A percentile compares a stretch with the other conserved stretches of the same genome.
These are phyloP conservation scores for Cardiocondyla obscurior DNA, from an alignment of 1,140 invertebrate species.

Conservation along the genomic window DNA sequence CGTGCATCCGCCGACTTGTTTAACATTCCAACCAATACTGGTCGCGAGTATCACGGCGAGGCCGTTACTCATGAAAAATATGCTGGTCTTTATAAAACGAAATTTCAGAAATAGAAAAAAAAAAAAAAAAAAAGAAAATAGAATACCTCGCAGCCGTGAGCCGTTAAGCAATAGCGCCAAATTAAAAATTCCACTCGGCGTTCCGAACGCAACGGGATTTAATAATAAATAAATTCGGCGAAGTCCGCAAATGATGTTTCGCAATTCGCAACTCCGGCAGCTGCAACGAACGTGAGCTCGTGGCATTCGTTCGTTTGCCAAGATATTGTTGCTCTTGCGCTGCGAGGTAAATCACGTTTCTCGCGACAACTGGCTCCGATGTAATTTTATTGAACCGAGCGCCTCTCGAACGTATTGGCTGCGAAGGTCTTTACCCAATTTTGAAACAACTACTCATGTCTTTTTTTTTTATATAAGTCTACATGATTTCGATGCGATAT, in stretches of 20 bases:
- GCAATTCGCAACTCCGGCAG: constrained; percentile 33
- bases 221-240: constrained; percentile 55
- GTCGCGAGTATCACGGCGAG: not conserved
- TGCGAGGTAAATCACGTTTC: constrained; percentile 56
- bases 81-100: not conserved
- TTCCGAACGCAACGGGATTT: constrained; percentile 16
- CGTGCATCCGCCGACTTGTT: constrained; percentile 25
- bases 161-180: not conserved
- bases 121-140: too few relatives aligned
- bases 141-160: not conserved
- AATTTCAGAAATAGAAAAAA: not conserved
- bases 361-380: constrained; percentile 41
- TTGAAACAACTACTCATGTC: not conserved
- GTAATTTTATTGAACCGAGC: not conserved
- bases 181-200: constrained; percentile 39
- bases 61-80: constrained; percentile 43
- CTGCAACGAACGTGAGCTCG: not conserved
- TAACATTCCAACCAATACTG: constrained; percentile 38
- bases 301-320: constrained; percentile 30
- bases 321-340: constrained; percentile 23
- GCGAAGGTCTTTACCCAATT: not conserved
- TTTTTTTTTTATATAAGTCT: not conserved
- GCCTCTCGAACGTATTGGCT: not conserved
- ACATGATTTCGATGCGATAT: not conserved
- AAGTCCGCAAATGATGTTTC: constrained; percentile 30